Evolutionary conservation across 2,797 vertebrate species (phyloP).

Genomic region (Pogonophryne albipinna): DNA sequence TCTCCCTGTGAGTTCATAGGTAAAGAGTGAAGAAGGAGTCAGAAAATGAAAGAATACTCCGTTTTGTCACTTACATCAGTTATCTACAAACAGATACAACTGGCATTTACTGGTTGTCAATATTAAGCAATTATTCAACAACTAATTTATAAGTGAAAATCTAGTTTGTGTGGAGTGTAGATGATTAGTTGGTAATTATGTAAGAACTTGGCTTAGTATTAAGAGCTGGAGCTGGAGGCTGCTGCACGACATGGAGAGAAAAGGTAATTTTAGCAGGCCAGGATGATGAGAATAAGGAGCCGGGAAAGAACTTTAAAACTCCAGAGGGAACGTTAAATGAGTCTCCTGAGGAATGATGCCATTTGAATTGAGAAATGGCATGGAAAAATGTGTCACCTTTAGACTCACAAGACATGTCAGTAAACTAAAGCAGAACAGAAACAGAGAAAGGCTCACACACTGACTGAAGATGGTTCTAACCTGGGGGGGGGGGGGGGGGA

Average conservation of each 20-base stretch:
- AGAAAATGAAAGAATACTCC: slow-evolving; percentile 21
- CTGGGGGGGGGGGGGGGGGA: no score
- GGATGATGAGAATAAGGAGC: not conserved
- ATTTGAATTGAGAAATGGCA: slow-evolving; percentile 30
- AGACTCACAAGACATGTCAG: slow-evolving; percentile 3
- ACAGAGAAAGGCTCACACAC: not conserved
- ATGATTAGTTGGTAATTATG: no score
- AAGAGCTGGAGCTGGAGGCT: not conserved
- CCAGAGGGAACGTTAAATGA: slow-evolving; percentile 9
- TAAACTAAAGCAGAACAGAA: not conserved
- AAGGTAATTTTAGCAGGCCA: not conserved
- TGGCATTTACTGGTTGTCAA: not conserved
- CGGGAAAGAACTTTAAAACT: slow-evolving; percentile 1
- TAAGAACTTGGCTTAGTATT: no score
- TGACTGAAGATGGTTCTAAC: not conserved
- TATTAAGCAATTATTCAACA: not conserved
- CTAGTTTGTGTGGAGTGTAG: no score
- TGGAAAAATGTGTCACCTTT: not conserved
- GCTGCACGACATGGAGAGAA: slow-evolving; percentile 2
- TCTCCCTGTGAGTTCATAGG: slow-evolving; percentile 1
- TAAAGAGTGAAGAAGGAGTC: not conserved
- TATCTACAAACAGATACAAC: not conserved
- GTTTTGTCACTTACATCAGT: not conserved
- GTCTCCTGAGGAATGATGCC: not conserved
- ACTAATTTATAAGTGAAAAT: no score